A percentile compares a stretch with the other conserved stretches of the same genome.
These are phyloP conservation scores for Apteryx owenii DNA, from an alignment of 2,113 vertebrate genomes.

Conservation along the genomic window DNA sequence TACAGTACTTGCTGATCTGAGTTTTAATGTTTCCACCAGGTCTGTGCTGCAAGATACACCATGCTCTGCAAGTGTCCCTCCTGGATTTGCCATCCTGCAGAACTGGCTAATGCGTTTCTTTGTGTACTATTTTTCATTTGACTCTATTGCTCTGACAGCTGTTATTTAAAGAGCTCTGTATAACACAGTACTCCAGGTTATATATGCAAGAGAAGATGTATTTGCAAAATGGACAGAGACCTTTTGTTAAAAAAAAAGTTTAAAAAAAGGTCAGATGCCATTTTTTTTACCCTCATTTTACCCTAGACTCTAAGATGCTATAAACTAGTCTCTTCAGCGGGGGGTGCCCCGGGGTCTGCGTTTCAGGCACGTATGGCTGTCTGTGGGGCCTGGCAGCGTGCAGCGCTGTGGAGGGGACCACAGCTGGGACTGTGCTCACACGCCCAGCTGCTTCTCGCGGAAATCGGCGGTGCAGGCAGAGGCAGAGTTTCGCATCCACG, in stretches of 20 bases:
- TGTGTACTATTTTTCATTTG: slow-evolving; percentile 46
- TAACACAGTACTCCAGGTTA: background rate
- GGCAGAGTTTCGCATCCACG: background rate
- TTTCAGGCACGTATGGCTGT: no score
- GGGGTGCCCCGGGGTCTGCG: background rate
- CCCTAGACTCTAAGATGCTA: background rate
- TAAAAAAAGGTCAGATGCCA: background rate
- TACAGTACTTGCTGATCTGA: slow-evolving; percentile 16
- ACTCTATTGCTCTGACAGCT: slow-evolving; percentile 19
- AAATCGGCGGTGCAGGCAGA: background rate
- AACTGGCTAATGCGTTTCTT: background rate
- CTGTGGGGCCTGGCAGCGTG: accelerated
- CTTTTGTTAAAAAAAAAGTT: background rate
- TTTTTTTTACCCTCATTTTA: background rate
- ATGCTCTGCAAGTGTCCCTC: background rate
- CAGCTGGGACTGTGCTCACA: background rate
- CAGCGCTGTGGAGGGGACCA: background rate
- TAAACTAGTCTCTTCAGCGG: background rate
- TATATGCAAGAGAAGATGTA: background rate
- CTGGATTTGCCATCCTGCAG: slow-evolving; percentile 27
- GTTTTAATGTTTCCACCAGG: slow-evolving; percentile 23
- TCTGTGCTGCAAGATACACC: background rate
- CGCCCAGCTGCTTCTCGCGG: background rate
- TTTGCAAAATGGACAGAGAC: background rate
- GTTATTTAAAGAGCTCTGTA: background rate